Conservation (phyloP, 2,113 vertebrate genomes). For the Paracanthobrama guichenoti region DNA sequence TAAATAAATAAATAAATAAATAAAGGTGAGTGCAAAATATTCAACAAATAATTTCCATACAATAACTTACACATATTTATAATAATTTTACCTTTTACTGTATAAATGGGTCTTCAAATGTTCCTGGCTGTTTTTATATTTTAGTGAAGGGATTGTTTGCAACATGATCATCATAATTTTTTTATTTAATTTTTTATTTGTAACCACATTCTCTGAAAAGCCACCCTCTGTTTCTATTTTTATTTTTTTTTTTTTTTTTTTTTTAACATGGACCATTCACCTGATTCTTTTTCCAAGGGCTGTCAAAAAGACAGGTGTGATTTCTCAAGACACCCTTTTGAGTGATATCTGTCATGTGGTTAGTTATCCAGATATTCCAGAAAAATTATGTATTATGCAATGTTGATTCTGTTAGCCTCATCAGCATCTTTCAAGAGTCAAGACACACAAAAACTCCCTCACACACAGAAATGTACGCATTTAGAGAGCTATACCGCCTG, state of each 20-base stretch:
- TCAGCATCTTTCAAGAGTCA: not conserved
- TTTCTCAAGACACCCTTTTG: not conserved
- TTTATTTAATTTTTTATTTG: too few relatives aligned
- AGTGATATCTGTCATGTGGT: not conserved
- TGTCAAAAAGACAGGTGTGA: not conserved
- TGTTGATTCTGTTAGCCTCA: not conserved
- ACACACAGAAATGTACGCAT: not conserved
- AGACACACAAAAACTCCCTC: constrained; percentile 3
- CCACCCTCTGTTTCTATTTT: not conserved
- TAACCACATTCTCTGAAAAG: too few relatives aligned
- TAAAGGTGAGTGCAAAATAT: too few relatives aligned
- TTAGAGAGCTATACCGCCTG: constrained; percentile 21
- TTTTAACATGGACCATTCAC: not conserved
- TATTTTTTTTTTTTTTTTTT: too few relatives aligned
- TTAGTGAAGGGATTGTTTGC: too few relatives aligned
- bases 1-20: too few relatives aligned
- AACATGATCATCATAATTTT: too few relatives aligned
- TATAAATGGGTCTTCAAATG: not conserved
- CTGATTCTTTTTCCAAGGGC: not conserved
- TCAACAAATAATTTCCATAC: not conserved
- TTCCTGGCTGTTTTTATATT: too few relatives aligned
- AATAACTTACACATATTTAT: not conserved
- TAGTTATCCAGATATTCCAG: not conserved
- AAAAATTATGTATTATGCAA: not conserved
- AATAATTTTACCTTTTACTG: not conserved